Base-by-base conservation (phyloP, 2,888 invertebrate genomes). In the Chydorus sphaericus region DNA sequence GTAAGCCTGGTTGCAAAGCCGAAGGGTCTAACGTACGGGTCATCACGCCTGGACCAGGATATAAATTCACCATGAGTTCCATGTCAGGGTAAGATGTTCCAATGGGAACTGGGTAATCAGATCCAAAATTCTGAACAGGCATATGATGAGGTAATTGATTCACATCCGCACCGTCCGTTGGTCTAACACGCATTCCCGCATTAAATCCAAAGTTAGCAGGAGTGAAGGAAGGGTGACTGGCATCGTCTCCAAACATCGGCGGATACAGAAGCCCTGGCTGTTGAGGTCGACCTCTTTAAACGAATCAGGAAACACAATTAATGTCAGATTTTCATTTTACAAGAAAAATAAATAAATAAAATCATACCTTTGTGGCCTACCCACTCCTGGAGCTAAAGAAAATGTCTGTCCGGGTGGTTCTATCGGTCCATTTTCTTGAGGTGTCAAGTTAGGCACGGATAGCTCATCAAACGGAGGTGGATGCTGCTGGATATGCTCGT, bases 401-500 rank as follows among this genome's bases (percentile, higher is more conserved):
- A 33, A 28, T n/a, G n/a, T n/a, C n/a, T n/a, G n/a, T n/a, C n/a
- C n/a, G n/a, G n/a, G n/a, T n/a, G n/a, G n/a, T n/a, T n/a, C n/a
- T n/a, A n/a, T n/a, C n/a, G n/a, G n/a, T n/a, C n/a, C n/a, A n/a
- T n/a, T n/a, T n/a, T n/a, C n/a, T n/a, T n/a, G n/a, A n/a, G n/a
- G n/a, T n/a, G n/a, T n/a, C n/a, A 28, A n/a, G 54, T 50, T 64
- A 38, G 67, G 52, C 51, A 68, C 57, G 3, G 66, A 62, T 57
- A 68, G 66, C 2, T 58, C 50, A 29, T 59, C 63, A 31, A 69
- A 68, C 55, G 65, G 67, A 18, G 71, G 67, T 18, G 70, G 69
- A 67, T 73, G 70, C 29, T 52, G 39, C 56, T 38, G 38, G 33
- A 23, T 28, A 49, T 30, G 29, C 14, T 26, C 6, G n/a, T n/a